Conservation (phyloP, 2,113 vertebrate species). For the Bufo gargarizans region DNA sequence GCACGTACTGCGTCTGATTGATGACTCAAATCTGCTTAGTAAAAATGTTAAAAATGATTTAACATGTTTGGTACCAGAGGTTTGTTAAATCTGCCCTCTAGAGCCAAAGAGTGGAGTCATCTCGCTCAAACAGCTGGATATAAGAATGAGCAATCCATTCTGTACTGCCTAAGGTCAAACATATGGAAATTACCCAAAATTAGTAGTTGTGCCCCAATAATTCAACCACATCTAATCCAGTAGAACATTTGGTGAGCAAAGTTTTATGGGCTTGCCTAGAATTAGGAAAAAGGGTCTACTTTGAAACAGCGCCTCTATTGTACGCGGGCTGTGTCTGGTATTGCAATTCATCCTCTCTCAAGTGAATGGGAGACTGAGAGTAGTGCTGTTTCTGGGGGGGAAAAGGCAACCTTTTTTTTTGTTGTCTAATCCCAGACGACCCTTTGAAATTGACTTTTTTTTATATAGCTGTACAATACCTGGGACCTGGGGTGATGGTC, state of each 20-base stretch:
- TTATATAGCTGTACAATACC: too few relatives aligned
- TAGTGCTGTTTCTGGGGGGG: too few relatives aligned
- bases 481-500: too few relatives aligned
- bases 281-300: neutral
- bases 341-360: neutral
- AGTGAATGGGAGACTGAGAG: too few relatives aligned
- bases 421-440: too few relatives aligned
- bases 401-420: too few relatives aligned
- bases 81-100: constrained; percentile 41
- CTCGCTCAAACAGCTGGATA: constrained; percentile 9
- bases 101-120: constrained; percentile 30
- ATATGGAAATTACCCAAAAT: neutral
- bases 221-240: neutral
- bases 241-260: neutral
- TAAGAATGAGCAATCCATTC: constrained; percentile 12
- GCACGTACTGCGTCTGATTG: constrained; percentile 33
- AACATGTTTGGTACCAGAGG: constrained; percentile 38
- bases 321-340: neutral
- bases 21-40: constrained; percentile 42
- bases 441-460: too few relatives aligned
- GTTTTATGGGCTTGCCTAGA: neutral
- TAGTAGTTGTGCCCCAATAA: neutral
- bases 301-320: neutral
- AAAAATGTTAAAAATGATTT: constrained; percentile 50
- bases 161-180: neutral